These are phyloP conservation scores for Ferdinandea cuprea DNA, from an alignment of 2,888 invertebrate genomes.

Conservation along the genomic window DNA sequence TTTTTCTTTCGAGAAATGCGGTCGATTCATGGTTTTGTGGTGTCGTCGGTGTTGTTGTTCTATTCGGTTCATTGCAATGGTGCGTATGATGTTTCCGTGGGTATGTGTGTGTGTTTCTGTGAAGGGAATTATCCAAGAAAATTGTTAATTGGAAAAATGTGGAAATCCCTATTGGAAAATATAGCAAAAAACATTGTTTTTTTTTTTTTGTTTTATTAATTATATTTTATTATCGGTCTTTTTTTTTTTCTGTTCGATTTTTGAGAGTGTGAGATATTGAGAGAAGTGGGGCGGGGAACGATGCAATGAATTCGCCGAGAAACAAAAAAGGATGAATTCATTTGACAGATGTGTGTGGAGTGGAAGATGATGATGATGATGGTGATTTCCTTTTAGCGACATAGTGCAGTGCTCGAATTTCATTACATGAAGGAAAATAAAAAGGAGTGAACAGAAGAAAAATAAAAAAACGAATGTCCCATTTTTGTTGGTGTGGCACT, in stretches of 20 bases:
- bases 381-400: conserved; percentile 59
- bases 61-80: conserved; percentile 47
- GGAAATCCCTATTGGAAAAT: conserved; percentile 18
- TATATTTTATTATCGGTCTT: no score
- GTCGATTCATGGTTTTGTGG: conserved; percentile 65
- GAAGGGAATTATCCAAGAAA: conserved; percentile 5
- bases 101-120: conserved; percentile 7
- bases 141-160: conserved; percentile 10
- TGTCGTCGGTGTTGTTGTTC: conserved; percentile 37
- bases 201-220: conserved; percentile 25
- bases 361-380: conserved; percentile 22
- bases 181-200: conserved; percentile 1
- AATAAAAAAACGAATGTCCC: conserved; percentile 25
- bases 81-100: no score
- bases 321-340: conserved; percentile 54
- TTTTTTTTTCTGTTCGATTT: conserved; percentile 18
- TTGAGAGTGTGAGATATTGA: conserved; percentile 27
- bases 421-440: conserved; percentile 42
- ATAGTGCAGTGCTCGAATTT: conserved; percentile 69
- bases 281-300: conserved; percentile 37
- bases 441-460: conserved; percentile 33
- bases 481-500: conserved; percentile 26
- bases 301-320: conserved; percentile 29
- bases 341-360: conserved; percentile 67
- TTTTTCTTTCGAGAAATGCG: conserved; percentile 49